A percentile compares a stretch with the other conserved stretches of the same genome.
Conservation (phyloP, 2,113 vertebrate genomes). For the Erinaceus europaeus region DNA sequence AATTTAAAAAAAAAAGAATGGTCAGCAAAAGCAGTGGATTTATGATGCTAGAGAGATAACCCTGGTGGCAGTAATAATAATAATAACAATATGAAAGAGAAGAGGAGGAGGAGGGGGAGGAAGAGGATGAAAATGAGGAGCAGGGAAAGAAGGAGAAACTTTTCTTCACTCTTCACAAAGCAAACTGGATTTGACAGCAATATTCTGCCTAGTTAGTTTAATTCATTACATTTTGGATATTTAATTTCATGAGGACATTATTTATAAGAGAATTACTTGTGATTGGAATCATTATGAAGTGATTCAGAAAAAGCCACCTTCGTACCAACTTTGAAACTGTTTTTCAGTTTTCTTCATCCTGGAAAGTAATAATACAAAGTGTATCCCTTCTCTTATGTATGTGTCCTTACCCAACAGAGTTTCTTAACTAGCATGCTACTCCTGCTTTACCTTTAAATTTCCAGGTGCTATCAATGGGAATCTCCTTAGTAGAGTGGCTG, state of each 20-base stretch:
- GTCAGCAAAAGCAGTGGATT: no score
- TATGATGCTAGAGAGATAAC: no score
- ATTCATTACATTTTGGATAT: background rate
- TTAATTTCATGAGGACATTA: conserved; percentile 28
- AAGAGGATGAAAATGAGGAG: no score
- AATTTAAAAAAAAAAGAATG: no score
- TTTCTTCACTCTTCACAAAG: background rate
- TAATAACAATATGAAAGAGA: no score
- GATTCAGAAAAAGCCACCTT: background rate
- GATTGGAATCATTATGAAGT: conserved; percentile 23
- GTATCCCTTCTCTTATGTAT: background rate
- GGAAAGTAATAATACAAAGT: background rate
- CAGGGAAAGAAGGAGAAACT: no score
- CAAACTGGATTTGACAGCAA: background rate
- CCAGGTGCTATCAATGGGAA: background rate
- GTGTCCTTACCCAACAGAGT: background rate
- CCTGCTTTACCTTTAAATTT: conserved; percentile 22
- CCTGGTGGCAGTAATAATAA: no score
- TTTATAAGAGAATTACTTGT: conserved; percentile 18
- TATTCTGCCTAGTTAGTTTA: background rate
- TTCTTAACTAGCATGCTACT: background rate
- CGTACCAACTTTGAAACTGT: background rate
- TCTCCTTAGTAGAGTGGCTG: background rate
- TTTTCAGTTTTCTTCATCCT: conserved; percentile 14
- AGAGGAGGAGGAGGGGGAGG: no score